Percentiles rank a stretch among this genome's conserved stretches.
phyloP scores from a whole-genome alignment of 2,113 vertebrate genomes.

The Sapajus apella region DNA sequence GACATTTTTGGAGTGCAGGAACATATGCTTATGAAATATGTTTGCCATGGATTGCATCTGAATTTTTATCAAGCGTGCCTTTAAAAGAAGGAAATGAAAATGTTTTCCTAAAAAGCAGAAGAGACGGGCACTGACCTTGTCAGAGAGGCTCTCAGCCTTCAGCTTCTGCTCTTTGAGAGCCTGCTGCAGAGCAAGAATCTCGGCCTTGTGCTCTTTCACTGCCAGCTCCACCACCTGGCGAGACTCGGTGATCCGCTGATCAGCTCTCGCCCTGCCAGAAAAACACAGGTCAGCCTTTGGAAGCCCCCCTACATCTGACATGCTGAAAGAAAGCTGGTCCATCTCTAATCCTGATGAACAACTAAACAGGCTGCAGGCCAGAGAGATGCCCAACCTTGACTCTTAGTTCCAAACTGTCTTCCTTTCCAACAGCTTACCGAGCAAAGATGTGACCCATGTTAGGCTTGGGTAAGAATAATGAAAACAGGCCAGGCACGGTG shows the following conservation, averaged over 20 bases:
- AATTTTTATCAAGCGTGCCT: neutral
- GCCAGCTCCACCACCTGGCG: constrained; percentile 96
- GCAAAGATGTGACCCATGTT: neutral
- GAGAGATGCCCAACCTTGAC: neutral
- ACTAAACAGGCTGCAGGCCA: neutral
- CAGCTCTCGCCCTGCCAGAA: constrained; percentile 85
- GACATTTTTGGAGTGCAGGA: neutral
- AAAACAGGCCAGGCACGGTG: neutral
- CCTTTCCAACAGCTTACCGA: neutral
- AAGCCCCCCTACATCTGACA: accelerated
- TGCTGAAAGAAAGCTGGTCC: neutral
- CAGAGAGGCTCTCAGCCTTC: constrained; percentile 97
- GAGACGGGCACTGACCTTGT: constrained; percentile 89
- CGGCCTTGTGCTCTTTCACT: constrained; percentile 98
- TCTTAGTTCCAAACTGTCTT: neutral
- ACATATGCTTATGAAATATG: neutral
- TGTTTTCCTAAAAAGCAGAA: neutral
- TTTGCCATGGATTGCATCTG: neutral
- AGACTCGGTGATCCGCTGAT: constrained; percentile 96
- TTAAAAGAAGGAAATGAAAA: neutral
- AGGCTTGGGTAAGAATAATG: neutral
- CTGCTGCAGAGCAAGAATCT: constrained; percentile 96
- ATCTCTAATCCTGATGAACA: neutral
- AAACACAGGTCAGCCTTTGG: neutral
- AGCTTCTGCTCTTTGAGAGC: constrained; percentile 98